Conservation (phyloP, 2,113 vertebrate genomes). For the Periophthalmus modestus region DNA sequence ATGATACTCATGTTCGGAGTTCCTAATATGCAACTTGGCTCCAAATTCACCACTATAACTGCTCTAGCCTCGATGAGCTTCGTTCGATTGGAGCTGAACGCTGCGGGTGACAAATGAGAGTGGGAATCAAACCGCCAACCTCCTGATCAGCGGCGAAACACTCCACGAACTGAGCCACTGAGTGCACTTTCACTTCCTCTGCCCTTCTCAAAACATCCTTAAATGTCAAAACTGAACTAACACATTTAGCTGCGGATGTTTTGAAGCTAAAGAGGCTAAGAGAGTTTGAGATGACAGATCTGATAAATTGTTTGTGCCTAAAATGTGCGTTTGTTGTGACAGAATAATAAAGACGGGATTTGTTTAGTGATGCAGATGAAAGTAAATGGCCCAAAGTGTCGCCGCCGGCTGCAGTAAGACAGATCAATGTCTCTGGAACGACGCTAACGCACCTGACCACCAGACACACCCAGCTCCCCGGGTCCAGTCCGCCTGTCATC, state of each 20-base stretch:
- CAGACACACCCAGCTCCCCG: conserved; percentile 50
- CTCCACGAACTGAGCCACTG: no score
- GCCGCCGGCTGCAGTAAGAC: conserved; percentile 58
- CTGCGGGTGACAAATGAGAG: no score
- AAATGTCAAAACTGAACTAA: conserved; percentile 46
- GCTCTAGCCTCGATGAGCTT: no score
- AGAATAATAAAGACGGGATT: conserved; percentile 64
- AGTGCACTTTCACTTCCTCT: background rate
- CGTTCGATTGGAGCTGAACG: no score
- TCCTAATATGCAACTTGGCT: no score
- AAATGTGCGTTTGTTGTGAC: conserved; percentile 51
- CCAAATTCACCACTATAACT: no score
- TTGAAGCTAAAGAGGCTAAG: conserved; percentile 42
- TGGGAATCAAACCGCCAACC: no score
- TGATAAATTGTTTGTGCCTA: conserved; percentile 37
- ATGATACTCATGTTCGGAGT: no score
- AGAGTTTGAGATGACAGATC: conserved; percentile 1
- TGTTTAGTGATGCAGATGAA: conserved; percentile 71
- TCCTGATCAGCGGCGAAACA: no score
- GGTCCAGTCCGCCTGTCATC: conserved; percentile 41
- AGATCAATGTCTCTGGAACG: conserved; percentile 64
- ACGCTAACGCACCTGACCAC: conserved; percentile 39
- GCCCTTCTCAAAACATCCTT: conserved; percentile 53
- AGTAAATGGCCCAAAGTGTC: conserved; percentile 68
- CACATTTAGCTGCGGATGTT: conserved; percentile 4